Evolutionary conservation across 2,113 vertebrate genomes (phyloP).

Genomic region (Falcunculus frontatus): DNA sequence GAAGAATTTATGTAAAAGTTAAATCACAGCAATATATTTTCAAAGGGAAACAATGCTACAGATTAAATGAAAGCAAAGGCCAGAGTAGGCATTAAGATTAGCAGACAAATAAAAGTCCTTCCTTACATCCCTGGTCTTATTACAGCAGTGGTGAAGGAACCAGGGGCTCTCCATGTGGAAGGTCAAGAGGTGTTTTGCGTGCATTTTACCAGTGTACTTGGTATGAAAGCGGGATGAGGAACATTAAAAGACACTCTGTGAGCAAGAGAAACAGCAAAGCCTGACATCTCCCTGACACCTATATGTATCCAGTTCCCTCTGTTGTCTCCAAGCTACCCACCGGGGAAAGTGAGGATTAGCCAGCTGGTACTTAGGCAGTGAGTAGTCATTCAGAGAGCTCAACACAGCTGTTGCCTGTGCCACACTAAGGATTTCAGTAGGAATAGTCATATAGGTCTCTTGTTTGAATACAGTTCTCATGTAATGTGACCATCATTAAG

Average conservation of each 20-base stretch:
- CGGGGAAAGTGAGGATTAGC: not conserved
- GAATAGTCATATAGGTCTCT: not conserved
- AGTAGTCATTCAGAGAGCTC: not conserved
- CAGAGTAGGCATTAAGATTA: not conserved
- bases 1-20: not conserved
- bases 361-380: not conserved
- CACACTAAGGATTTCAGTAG: not conserved
- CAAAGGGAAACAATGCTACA: not conserved
- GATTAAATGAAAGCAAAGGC: not conserved
- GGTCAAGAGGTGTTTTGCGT: not conserved
- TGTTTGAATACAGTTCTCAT: not conserved
- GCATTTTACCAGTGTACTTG: not conserved
- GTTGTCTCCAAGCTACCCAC: not conserved
- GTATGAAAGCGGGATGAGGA: not conserved
- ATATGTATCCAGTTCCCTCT: not conserved
- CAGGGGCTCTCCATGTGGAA: not conserved
- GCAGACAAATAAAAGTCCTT: not conserved
- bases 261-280: not conserved
- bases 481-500: not conserved
- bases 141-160: not conserved
- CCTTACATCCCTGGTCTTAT: not conserved
- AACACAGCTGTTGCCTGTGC: not conserved
- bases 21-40: not conserved
- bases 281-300: not conserved
- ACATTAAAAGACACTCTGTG: not conserved